Base-by-base conservation (phyloP, 2,888 invertebrate genomes). In the Apoda limacodes region DNA sequence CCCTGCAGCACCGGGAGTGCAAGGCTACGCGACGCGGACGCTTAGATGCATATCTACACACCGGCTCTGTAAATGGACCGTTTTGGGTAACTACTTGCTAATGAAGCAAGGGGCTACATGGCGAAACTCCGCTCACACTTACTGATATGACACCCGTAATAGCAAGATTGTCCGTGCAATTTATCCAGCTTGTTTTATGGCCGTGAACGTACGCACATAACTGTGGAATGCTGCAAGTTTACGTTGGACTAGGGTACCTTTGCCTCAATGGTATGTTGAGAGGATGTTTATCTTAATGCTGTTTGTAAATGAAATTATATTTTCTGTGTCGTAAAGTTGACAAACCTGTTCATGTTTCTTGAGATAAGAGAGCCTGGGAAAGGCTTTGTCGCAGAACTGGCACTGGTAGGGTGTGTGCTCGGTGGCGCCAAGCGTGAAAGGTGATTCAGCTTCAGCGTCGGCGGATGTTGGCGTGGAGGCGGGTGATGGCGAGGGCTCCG, bases 311-410 rank as follows among this genome's bases (percentile, higher is more conserved):
- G n/a, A 13, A 10, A 7, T 13, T 25, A 9, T 25, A n/a, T n/a
- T 25, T n/a, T 15, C 10, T 19, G 13, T 13, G 11, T 13, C 4
- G 7, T 9, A 14, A 25, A n/a, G n/a, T n/a, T 19, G 5, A 28
- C 75, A 61, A 70, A 94, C 94, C 90, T 94, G 94, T 74, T 95
- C 93, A 83, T 95, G 95, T 74, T 93, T 90, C 78, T 93, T 93
- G 50, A 95, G 85, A 65, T 92, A 91, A 42, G 90, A 90, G 45
- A 91, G 87, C 48, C 93, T 85, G 10, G 93, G 90, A 75, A 94
- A 95, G 45, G 93, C 92, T 68, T 93, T 91, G 60, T 94, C 92
- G 82, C 95, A 95, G 82, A 92, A 94, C 72, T 91, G 91, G 76
- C 94, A 95, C 59, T 90, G 89, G 83, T 93, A 92, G 39, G 93